Evolutionary conservation across 2,888 invertebrate species (phyloP).

Genomic region (Phanerotoma sp.): DNA sequence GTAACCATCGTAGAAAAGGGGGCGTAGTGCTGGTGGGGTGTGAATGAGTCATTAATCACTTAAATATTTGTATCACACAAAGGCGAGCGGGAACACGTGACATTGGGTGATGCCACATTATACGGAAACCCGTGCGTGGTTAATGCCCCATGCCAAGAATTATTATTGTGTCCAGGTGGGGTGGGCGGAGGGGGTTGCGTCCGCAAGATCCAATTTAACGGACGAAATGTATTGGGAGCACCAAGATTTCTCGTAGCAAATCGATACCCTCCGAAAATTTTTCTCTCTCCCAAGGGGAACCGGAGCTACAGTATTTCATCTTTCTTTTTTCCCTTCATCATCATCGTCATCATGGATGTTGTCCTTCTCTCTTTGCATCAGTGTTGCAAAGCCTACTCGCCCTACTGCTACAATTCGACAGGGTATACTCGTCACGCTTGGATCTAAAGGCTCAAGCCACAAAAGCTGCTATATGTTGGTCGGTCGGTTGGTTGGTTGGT

Average conservation of each 20-base stretch:
- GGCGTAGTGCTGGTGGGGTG: background rate
- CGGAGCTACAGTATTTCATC: background rate
- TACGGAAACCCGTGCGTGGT: slow-evolving; percentile 14
- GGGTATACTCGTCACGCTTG: slow-evolving; percentile 30
- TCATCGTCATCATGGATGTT: no score
- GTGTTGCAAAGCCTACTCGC: background rate
- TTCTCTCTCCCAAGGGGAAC: background rate
- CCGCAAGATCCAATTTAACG: slow-evolving; percentile 3
- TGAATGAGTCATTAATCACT: slow-evolving; percentile 17
- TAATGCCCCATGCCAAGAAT: slow-evolving; percentile 6
- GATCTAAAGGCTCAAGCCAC: background rate
- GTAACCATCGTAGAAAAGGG: background rate
- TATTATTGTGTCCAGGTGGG: background rate
- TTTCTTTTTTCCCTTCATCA: background rate
- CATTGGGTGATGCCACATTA: slow-evolving; percentile 2
- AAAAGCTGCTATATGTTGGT: background rate
- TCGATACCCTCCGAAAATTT: no score
- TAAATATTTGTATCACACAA: slow-evolving; percentile 13
- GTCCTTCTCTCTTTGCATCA: no score
- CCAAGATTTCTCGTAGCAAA: background rate
- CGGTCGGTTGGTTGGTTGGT: no score
- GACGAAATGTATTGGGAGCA: background rate
- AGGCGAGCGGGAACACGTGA: slow-evolving; percentile 8
- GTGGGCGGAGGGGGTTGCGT: no score
- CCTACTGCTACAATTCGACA: slow-evolving; percentile 28